Percentiles rank a stretch among this genome's conserved stretches.
phyloP scores from a whole-genome alignment of 2,113 vertebrate genomes.

The Gasterosteus aculeatus region DNA sequence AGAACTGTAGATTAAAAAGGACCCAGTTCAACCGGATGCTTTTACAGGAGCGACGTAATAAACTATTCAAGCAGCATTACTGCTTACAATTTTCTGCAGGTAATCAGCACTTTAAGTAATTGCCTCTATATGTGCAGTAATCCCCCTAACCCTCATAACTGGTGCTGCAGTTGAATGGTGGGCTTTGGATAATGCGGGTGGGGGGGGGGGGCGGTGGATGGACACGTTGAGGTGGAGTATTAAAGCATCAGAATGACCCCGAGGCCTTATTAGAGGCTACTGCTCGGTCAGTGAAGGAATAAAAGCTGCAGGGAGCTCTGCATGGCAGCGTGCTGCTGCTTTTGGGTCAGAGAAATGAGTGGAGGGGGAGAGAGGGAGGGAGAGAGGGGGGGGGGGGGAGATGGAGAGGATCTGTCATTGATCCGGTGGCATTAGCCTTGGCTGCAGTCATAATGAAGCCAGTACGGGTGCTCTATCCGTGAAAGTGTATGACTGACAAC shows the following conservation, averaged over 20 bases:
- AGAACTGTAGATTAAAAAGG: conserved; percentile 31
- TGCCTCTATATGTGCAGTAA: conserved; percentile 49
- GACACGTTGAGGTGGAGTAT: conserved; percentile 40
- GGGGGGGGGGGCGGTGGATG: conserved; percentile 19
- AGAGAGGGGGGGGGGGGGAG: conserved; percentile 22
- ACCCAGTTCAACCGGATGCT: conserved; percentile 26
- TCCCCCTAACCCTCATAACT: conserved; percentile 38
- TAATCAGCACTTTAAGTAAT: conserved; percentile 62
- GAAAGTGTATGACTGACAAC: conserved; percentile 37
- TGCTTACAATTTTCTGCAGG: conserved; percentile 46
- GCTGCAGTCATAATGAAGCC: conserved; percentile 65
- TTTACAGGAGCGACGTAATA: conserved; percentile 42
- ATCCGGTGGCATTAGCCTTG: conserved; percentile 69
- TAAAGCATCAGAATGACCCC: conserved; percentile 42
- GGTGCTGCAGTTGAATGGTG: conserved; percentile 32
- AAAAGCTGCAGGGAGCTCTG: conserved; percentile 50
- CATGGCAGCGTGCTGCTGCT: conserved; percentile 52
- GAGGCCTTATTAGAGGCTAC: conserved; percentile 56
- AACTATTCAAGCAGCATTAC: conserved; percentile 30
- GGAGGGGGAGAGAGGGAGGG: conserved; percentile 25
- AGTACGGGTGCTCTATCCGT: conserved; percentile 20
- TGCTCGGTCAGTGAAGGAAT: conserved; percentile 61
- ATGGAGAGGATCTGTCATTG: conserved; percentile 67
- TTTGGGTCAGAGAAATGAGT: conserved; percentile 64
- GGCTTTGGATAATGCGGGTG: conserved; percentile 18